Conservation (phyloP, 2,888 invertebrate genomes). For the Dysmachus trigonus region DNA sequence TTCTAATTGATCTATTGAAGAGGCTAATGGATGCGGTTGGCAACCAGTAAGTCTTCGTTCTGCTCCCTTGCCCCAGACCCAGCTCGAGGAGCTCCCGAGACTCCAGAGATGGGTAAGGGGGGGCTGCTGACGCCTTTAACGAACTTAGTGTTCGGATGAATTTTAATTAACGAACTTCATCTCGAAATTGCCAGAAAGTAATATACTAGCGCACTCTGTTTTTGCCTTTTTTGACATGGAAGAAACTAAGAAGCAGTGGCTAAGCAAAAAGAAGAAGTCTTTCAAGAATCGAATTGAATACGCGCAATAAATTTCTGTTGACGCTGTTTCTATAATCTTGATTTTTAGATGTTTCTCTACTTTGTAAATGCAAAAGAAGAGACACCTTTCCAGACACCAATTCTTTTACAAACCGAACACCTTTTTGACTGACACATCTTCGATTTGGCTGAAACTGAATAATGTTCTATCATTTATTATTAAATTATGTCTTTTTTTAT, state of each 20-base stretch:
- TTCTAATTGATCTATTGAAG: conserved; percentile 35
- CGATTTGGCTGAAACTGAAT: too few species aligned
- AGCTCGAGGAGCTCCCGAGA: neutral
- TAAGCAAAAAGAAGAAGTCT: neutral
- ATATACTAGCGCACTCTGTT: neutral
- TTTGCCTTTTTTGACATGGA: neutral
- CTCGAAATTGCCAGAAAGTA: neutral
- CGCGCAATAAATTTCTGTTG: too few species aligned
- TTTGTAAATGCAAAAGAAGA: too few species aligned
- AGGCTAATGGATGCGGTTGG: conserved; percentile 34
- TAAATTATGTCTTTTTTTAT: too few species aligned
- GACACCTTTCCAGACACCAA: too few species aligned
- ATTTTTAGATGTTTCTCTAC: neutral
- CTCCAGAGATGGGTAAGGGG: neutral
- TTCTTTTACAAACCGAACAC: too few species aligned
- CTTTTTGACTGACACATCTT: too few species aligned
- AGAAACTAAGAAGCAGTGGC: neutral
- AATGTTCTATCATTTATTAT: too few species aligned
- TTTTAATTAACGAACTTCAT: conserved; percentile 30
- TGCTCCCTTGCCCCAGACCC: neutral
- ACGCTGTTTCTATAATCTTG: neutral
- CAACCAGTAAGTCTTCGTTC: neutral
- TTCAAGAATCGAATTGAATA: neutral
- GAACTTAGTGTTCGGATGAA: neutral
- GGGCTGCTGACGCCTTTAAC: conserved; percentile 6